A percentile compares a stretch with the other conserved stretches of the same genome.
phyloP scores from a whole-genome alignment of 2,113 vertebrate species.

The Laticauda colubrina region DNA sequence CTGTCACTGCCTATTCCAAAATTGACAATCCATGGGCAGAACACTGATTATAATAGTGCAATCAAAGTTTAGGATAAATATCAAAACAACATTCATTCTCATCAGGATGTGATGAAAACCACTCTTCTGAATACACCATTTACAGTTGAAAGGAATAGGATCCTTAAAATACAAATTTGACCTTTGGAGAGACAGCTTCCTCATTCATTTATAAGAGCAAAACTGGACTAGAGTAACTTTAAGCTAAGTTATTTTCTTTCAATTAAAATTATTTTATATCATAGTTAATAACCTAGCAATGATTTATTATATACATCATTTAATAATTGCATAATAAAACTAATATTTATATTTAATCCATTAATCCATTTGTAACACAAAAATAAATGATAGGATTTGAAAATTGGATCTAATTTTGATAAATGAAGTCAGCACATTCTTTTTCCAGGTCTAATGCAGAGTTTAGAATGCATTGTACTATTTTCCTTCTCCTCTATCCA shows the following conservation, averaged over 20 bases:
- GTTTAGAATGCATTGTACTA: neutral
- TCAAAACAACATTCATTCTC: neutral
- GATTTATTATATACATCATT: neutral
- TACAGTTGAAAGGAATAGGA: neutral
- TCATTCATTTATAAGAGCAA: neutral
- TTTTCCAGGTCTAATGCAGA: neutral
- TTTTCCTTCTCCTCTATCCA: neutral
- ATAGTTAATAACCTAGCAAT: neutral
- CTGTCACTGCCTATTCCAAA: neutral
- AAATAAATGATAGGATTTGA: neutral
- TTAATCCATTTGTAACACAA: neutral
- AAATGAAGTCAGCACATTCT: neutral
- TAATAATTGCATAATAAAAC: neutral
- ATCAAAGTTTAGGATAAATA: neutral
- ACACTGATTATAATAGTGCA: neutral
- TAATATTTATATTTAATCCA: neutral
- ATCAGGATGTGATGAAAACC: neutral
- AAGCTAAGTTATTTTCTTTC: neutral
- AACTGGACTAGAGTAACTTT: neutral
- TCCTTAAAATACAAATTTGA: neutral
- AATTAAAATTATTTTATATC: neutral
- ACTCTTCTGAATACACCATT: neutral
- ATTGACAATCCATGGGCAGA: neutral
- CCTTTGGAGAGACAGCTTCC: neutral
- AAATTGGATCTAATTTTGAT: neutral